Percentiles rank a stretch among this genome's conserved stretches.
Conservation (phyloP, 1,140 invertebrate genomes). For the Drosophila lini region DNA sequence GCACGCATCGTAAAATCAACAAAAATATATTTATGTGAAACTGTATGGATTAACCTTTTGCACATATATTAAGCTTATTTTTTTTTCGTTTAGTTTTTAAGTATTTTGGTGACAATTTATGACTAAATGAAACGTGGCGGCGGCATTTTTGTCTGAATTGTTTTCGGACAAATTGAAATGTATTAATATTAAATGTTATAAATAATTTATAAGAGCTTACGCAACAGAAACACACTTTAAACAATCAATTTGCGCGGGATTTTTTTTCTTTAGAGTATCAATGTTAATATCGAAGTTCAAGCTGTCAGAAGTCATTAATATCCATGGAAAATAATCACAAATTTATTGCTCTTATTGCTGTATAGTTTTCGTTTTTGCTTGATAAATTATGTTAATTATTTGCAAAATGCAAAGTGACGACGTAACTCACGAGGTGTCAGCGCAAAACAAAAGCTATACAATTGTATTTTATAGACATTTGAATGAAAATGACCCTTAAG, state of each 20-base stretch:
- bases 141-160: conserved; percentile 59
- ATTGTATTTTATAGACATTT: conserved; percentile 37
- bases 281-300: conserved; percentile 37
- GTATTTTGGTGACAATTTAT: conserved; percentile 62
- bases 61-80: conserved; percentile 33
- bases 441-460: conserved; percentile 41
- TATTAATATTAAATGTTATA: conserved; percentile 66
- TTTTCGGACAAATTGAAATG: conserved; percentile 78
- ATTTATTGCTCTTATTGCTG: conserved; percentile 15
- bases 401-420: conserved; percentile 53
- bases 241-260: conserved; percentile 13
- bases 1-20: conserved; percentile 61
- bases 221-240: conserved; percentile 31
- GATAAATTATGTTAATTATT: conserved; percentile 68
- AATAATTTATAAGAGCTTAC: conserved; percentile 63
- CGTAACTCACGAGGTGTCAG: conserved; percentile 48
- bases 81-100: conserved; percentile 45
- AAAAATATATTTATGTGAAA: conserved; percentile 71
- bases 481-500: not conserved
- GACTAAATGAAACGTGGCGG: conserved; percentile 33
- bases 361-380: conserved; percentile 16
- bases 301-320: conserved; percentile 68
- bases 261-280: conserved; percentile 18
- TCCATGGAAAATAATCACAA: conserved; percentile 33
- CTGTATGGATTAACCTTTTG: conserved; percentile 39